phyloP scores from a whole-genome alignment of 2,888 invertebrate species.

The Yponomeuta malinellus region DNA sequence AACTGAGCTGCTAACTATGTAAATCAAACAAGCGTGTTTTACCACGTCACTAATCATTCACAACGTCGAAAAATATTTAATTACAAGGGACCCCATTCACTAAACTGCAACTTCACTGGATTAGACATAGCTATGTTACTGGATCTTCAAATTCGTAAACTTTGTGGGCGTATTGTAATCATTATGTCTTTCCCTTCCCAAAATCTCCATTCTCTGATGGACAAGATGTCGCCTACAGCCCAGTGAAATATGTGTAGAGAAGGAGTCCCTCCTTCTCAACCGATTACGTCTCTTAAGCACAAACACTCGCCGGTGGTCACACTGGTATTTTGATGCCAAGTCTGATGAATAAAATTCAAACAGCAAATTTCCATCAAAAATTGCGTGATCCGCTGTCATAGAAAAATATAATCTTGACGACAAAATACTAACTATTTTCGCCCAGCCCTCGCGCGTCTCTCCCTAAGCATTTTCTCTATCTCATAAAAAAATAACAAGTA shows the following conservation, averaged over 20 bases:
- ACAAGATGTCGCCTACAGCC: background rate
- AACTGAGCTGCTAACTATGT: slow-evolving; percentile 12
- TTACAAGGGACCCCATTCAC: background rate
- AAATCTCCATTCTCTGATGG: background rate
- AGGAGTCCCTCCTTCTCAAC: slow-evolving; percentile 14
- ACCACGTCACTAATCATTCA: slow-evolving; percentile 30
- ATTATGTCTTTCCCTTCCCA: too few species aligned
- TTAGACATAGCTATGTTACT: background rate
- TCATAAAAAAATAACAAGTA: slow-evolving; percentile 1
- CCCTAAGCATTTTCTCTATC: background rate
- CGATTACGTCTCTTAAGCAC: slow-evolving; percentile 56
- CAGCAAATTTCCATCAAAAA: background rate
- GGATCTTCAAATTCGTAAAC: background rate
- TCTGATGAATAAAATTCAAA: background rate
- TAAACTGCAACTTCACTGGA: background rate
- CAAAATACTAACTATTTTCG: background rate
- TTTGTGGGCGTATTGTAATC: background rate
- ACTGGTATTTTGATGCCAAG: slow-evolving; percentile 26
- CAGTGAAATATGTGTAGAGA: too few species aligned
- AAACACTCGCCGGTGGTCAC: slow-evolving; percentile 66
- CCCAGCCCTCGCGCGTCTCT: background rate
- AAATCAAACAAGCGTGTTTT: slow-evolving; percentile 14
- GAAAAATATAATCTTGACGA: slow-evolving; percentile 35
- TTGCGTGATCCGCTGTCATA: slow-evolving; percentile 27
- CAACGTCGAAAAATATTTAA: slow-evolving; percentile 38